Evolutionary conservation across 2,113 vertebrate species (phyloP), one percentile per base, ranked within the genome.

Genomic region (Phyllostomus discolor): DNA sequence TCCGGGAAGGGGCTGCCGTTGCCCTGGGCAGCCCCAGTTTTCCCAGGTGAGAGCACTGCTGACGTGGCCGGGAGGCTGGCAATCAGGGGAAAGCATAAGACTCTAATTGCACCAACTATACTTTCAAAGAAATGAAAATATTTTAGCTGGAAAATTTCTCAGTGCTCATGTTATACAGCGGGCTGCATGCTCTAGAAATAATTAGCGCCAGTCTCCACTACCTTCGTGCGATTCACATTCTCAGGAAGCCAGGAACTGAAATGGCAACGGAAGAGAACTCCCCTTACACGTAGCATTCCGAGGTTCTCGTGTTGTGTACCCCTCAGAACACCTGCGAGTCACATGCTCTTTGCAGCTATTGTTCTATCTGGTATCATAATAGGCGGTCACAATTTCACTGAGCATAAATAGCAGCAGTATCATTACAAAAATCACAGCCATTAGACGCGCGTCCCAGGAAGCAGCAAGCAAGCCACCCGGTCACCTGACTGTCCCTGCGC

Each of bases 151-250:
- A 91, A 41, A 28, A 82, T 75, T 83, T 69, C 28, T 85, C 10
- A 12, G 69, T 43, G 11, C 38, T 66, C 66, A 19, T 9, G 46
- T 41, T 31, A 64, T 17, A 38, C 12, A 59, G 43, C 69, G 70
- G 35, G 70, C 62, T 76, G 54, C 38, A 59, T 31, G 75, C 46
- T 87, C 79, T 67, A 83, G 87, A 90, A 94, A 66, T 90, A 87
- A 90, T 75, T 83, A 43, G 75, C 46, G 14, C 52, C 20, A 28
- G 69, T 52, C 79, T 93, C 69, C 83, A 62, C 35, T 33, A 83
- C 43, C 24, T 86, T 41, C 46, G 54, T 10, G 24, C 4, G 19
- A n/a, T 92, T 95, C 76, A 80, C 57, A 83, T 67, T 86, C 84
- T 38, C 62, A 38, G 69, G 59, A 69, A 88, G 31, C 70, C 86